phyloP scores from a whole-genome alignment of 2,888 invertebrate genomes.

The Archips xylosteana region DNA sequence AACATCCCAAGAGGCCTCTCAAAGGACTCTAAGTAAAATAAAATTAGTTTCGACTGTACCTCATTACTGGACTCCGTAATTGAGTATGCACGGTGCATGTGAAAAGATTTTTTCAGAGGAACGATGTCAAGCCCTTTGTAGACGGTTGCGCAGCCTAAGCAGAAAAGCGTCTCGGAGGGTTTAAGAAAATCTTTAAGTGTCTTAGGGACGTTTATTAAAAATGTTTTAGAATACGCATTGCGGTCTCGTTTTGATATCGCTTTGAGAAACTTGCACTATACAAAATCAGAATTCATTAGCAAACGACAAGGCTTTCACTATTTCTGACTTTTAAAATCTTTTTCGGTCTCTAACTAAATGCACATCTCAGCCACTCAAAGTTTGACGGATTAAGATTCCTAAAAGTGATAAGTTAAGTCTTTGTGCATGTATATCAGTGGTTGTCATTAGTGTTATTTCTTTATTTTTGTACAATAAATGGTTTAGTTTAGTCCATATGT shows the following conservation, averaged over 20 bases:
- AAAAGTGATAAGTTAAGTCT: too few species aligned
- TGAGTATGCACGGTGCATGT: slow-evolving; percentile 66
- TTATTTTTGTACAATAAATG: too few species aligned
- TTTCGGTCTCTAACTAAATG: too few species aligned
- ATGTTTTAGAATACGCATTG: slow-evolving; percentile 9
- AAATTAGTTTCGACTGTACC: slow-evolving; percentile 70
- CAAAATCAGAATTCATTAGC: not conserved
- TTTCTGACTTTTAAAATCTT: too few species aligned
- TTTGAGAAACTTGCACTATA: not conserved
- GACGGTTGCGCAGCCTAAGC: slow-evolving; percentile 6
- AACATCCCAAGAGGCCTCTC: slow-evolving; percentile 69
- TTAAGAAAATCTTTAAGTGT: slow-evolving; percentile 37
- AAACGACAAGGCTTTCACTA: too few species aligned
- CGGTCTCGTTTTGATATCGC: slow-evolving; percentile 6
- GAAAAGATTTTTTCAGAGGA: slow-evolving; percentile 50
- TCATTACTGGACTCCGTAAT: slow-evolving; percentile 69
- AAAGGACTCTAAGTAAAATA: slow-evolving; percentile 70
- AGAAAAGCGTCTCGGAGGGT: slow-evolving; percentile 30
- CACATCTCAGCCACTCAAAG: too few species aligned
- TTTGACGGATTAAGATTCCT: too few species aligned
- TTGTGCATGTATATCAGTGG: too few species aligned
- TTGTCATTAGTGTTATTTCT: too few species aligned
- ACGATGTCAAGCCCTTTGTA: slow-evolving; percentile 45
- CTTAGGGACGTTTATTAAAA: slow-evolving; percentile 34
- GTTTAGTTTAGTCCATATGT: too few species aligned